Evolutionary conservation across 2,797 vertebrate genomes (phyloP), one percentile per base, ranked within the genome.

Genomic region (Hypotaenidia philippensis): DNA sequence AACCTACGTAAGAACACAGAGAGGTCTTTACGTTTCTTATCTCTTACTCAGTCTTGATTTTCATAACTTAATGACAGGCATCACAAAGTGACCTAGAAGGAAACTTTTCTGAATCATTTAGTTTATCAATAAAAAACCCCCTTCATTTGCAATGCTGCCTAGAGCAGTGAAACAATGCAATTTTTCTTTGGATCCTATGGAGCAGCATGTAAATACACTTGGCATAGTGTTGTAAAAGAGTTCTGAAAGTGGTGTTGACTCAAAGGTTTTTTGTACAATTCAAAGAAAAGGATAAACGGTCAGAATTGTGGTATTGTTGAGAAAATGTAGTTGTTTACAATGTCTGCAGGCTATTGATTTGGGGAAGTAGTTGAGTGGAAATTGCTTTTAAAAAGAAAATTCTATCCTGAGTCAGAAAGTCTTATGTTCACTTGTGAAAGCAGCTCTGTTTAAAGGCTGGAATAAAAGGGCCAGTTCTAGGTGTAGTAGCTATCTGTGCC

Each of bases 351-450:
- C 74, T 83, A 44, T 61, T 89, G 47, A 36, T 78, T 95, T 85
- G 76, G 17, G 15, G 83, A 90, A 80, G 40, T 3, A 86, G 76
- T 56, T 60, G 60, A 86, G 49, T 91, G 85, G 83, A 91, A 96
- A 80, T 59, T 45, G 26, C 49, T 87, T 74, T 3, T 1, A 36
- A 31, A 56, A 36, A 68, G 44, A 70, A 69, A 36, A 32, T 47
- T 47, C 56, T 64, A 41, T 85, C 47, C 56, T 59, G 41, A 83
- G 47, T 89, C 63, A 79, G 77, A 75, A 81, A 87, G 66, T 82
- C 77, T 92, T 55, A 65, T 29, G 61, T 76, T 94, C 80, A 87
- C 38, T 40, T 66, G 26, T 89, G 75, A 93, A 95, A 95, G 84
- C 76, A 77, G 23, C 66, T 87, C 84, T 90, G 71, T 95, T 88